Evolutionary conservation across 2,113 vertebrate species (phyloP), one percentile per base, ranked within the genome.

Genomic region (Furnarius figulus): DNA sequence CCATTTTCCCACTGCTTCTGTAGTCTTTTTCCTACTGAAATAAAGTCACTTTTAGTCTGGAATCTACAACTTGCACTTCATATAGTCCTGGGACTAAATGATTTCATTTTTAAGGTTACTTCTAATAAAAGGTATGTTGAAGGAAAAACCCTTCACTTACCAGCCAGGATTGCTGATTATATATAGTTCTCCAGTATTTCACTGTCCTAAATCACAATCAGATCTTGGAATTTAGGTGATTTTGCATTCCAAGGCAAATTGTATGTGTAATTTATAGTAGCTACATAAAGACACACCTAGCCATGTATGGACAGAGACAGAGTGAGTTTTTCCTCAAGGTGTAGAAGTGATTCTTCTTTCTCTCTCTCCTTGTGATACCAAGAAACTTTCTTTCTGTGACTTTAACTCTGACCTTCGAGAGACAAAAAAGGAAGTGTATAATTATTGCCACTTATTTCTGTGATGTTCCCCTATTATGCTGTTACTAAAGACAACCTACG

Each of bases 371-470:
- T 56, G 31, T 14, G 37, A 76, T 23, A 84, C 17, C 28, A 63
- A 70, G 61, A 74, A 96, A 96, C 75, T 83, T 85, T 74, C 33
- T 84, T 74, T 39, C 78, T 47, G 8, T 90, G 85, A 92, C 93
- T 85, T 92, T 85, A 33, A 15, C 71, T 55, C 17, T 50, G 82
- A 83, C 87, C 92, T 96, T 59, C 75, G 61, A 77, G 72, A 95
- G 85, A 49, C 47, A 47, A 80, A 74, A 76, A 91, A 82, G 42
- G 72, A 93, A 90, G 88, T 90, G 55, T 91, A 8, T 96, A 96
- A 91, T 96, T 94, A 96, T 86, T 96, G 52, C 71, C 50, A 65
- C 55, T 91, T 68, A 68, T 16, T 86, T 88, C 67, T 8, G 5
- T 44, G 30, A 78, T 83, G 55, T 71, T 94, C 81, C 77, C 23